Percentiles rank a stretch among this genome's conserved stretches.
These are phyloP conservation scores for Apomyelois bistriatella DNA, from an alignment of 2,888 invertebrate species.

Conservation along the genomic window DNA sequence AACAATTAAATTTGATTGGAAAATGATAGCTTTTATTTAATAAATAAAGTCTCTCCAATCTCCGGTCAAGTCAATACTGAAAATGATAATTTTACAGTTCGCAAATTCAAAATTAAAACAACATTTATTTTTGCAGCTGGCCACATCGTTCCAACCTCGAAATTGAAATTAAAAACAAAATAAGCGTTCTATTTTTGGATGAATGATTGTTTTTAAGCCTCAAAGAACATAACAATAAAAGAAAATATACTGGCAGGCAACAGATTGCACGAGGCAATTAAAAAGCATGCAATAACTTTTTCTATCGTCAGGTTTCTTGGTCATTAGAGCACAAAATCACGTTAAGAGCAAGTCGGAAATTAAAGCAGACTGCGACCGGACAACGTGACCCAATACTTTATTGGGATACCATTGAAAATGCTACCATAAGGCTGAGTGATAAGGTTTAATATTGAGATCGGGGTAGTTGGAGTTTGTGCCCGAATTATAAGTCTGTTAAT, in stretches of 20 bases:
- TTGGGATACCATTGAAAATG: neutral
- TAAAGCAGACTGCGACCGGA: slow-evolving; percentile 38
- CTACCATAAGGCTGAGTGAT: neutral
- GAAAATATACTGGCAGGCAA: neutral
- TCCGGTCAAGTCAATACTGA: too few relatives aligned
- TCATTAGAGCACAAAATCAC: slow-evolving; percentile 41
- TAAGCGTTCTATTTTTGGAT: too few relatives aligned
- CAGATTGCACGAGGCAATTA: slow-evolving; percentile 6
- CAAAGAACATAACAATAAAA: neutral
- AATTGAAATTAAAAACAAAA: too few relatives aligned
- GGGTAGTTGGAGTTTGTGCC: neutral
- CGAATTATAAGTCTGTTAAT: slow-evolving; percentile 10
- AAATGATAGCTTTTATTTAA: too few relatives aligned
- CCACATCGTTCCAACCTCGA: too few relatives aligned
- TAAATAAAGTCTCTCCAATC: too few relatives aligned
- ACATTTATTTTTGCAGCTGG: too few relatives aligned
- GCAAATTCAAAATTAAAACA: too few relatives aligned
- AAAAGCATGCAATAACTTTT: slow-evolving; percentile 11
- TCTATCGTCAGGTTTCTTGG: slow-evolving; percentile 18
- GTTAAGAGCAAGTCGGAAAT: slow-evolving; percentile 44
- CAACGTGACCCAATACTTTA: slow-evolving; percentile 30
- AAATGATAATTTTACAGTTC: too few relatives aligned
- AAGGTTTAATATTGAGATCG: neutral
- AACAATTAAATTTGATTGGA: too few relatives aligned
- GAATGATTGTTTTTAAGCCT: too few relatives aligned